phyloP scores from a whole-genome alignment of 2,888 invertebrate species.

The Pyrgus malvae region DNA sequence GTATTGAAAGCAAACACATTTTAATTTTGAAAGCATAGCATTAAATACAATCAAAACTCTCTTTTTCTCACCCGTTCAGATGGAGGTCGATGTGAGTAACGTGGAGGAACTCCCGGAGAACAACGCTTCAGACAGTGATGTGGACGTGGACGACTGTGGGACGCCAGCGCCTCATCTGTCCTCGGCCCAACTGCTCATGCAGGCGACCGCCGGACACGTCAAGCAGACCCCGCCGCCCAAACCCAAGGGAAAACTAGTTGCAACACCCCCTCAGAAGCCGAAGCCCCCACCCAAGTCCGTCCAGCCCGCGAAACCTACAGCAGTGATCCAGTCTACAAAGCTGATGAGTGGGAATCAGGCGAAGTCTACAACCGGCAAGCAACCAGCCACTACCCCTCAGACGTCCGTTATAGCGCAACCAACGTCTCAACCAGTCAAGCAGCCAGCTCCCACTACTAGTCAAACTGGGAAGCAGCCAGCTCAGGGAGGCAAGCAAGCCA shows the following conservation, averaged over 20 bases:
- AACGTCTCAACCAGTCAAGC: too few relatives aligned
- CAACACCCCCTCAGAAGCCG: constrained; percentile 44
- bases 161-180: constrained; percentile 50
- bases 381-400: constrained; percentile 1
- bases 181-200: constrained; percentile 68
- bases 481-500: constrained; percentile 11
- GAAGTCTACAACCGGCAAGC: constrained; percentile 14
- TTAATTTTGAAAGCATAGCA: background rate
- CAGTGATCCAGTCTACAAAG: constrained; percentile 25
- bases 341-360: constrained; percentile 26
- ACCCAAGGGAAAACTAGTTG: constrained; percentile 50
- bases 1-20: background rate
- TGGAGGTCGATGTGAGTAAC: constrained; percentile 55
- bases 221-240: constrained; percentile 41
- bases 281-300: constrained; percentile 33
- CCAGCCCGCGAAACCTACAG: constrained; percentile 23
- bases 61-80: constrained; percentile 31
- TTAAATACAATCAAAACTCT: too few relatives aligned
- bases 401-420: constrained; percentile 6
- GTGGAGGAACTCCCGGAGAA: constrained; percentile 42
- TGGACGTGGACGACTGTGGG: constrained; percentile 67
- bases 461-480: background rate
- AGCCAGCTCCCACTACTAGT: background rate
- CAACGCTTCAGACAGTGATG: constrained; percentile 69
- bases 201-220: constrained; percentile 51